Evolutionary conservation across 2,888 invertebrate genomes (phyloP), one percentile per base, ranked within the genome.

Genomic region (Luperina nickerlii): DNA sequence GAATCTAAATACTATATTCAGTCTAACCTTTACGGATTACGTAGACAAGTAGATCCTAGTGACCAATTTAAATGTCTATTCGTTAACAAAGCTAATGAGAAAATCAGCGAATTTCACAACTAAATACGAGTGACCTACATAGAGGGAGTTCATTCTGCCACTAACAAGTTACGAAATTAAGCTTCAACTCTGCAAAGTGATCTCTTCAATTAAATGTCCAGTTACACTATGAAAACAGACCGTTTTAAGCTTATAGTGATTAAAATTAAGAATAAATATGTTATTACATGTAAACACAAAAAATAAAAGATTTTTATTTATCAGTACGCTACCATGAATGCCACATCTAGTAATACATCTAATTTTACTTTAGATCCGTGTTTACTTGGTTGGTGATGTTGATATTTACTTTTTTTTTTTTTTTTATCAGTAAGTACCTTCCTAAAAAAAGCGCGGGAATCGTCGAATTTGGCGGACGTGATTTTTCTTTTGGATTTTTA

Each of bases 101-200:
- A 77, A 81, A 76, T 84, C 82, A 78, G 75, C 73, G 18, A 62
- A 67, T 75, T 73, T 75, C 62, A 73, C 76, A 82, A 78, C 77
- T 85, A 70, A 85, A 81, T 82, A 80, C 78, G 62, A 51, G 8
- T 87, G 85, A 80, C 82, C 87, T 87, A 82, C 75, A 81, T 81
- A 75, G 27, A 45, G 62, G n/a, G 63, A 82, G 38, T 62, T 65
- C 54, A 51, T 79, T 75, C 45, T 79, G 76, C 74, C 86, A 77
- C 84, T 71, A 74, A 74, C 77, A 74, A 82, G 74, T 85, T 67
- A 79, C 71, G 32, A 82, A 87, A 87, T 85, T 79, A 78, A 82
- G 82, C 76, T 79, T 74, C 67, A 27, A 63, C 75, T 85, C 60
- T 75, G 57, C 75, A 74, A 51, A 74, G 68, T 75, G 80, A 75